These are phyloP conservation scores for Amblyopsis rosae DNA, from an alignment of 2,113 vertebrate genomes.

Conservation along the genomic window DNA sequence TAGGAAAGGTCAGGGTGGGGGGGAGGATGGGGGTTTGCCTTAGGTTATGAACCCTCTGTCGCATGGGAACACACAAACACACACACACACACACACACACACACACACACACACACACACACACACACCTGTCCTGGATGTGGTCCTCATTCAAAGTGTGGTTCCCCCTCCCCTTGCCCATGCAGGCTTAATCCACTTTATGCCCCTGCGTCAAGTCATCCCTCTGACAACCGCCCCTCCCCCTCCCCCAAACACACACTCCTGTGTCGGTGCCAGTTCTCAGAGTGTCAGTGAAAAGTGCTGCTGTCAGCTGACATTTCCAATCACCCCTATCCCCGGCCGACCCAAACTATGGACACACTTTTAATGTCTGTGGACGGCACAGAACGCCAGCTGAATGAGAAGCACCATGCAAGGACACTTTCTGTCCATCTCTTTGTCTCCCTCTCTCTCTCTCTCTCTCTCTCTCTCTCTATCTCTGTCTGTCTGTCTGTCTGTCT, in stretches of 20 bases:
- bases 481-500: not conserved
- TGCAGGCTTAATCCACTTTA: slow-evolving; percentile 7
- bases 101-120: not conserved
- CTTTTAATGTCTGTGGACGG: slow-evolving; percentile 75
- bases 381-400: not conserved
- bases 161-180: slow-evolving; percentile 19
- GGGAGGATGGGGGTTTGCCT: slow-evolving; percentile 38
- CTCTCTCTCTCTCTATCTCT: slow-evolving; percentile 20
- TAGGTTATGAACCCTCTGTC: slow-evolving; percentile 38
- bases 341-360: slow-evolving; percentile 70
- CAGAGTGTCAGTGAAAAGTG: slow-evolving; percentile 76
- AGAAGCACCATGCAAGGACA: slow-evolving; percentile 67
- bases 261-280: slow-evolving; percentile 70
- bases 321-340: slow-evolving; percentile 70
- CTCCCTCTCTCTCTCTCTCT: slow-evolving; percentile 24
- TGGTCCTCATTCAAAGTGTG: slow-evolving; percentile 10
- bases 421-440: slow-evolving; percentile 37
- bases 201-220: slow-evolving; percentile 3
- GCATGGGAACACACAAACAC: slow-evolving; percentile 41
- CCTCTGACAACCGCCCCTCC: slow-evolving; percentile 36
- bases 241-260: slow-evolving; percentile 19
- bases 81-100: slow-evolving; percentile 7
- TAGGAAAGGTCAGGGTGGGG: slow-evolving; percentile 65
- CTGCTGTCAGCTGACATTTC: slow-evolving; percentile 80
- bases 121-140: slow-evolving; percentile 30